A percentile compares a stretch with the other conserved stretches of the same genome.
Conservation (phyloP, 2,888 invertebrate genomes). For the Ochlodes sylvanus region DNA sequence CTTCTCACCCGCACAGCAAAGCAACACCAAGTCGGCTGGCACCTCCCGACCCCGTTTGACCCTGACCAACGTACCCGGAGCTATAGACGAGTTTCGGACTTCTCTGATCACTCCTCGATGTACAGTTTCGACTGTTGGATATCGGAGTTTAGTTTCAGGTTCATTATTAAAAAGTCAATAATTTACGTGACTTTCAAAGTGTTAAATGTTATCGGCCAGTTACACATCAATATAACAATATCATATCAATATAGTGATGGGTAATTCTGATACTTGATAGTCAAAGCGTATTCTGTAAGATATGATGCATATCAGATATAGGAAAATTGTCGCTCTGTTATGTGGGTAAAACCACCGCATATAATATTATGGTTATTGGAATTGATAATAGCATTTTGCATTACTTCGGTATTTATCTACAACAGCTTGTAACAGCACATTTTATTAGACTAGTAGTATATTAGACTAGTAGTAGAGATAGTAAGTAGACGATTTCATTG, state of each 20-base stretch:
- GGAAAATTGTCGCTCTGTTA: no score
- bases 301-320: neutral
- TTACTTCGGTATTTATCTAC: no score
- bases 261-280: neutral
- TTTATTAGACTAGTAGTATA: no score
- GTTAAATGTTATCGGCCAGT: neutral
- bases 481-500: no score
- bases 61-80: conserved; percentile 91
- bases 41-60: conserved; percentile 90
- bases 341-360: no score
- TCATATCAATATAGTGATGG: neutral
- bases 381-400: no score
- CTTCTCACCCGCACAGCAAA: conserved; percentile 88
- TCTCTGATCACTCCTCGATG: conserved; percentile 82
- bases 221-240: no score
- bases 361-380: no score
- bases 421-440: no score
- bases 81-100: conserved; percentile 84
- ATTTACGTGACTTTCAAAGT: neutral
- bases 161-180: no score
- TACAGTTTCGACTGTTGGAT: conserved; percentile 81
- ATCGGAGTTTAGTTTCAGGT: neutral
- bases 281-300: neutral
- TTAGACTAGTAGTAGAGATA: no score
- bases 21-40: conserved; percentile 91